These are phyloP conservation scores for Chloebia gouldiae DNA, from an alignment of 2,113 vertebrate genomes.

Conservation along the genomic window DNA sequence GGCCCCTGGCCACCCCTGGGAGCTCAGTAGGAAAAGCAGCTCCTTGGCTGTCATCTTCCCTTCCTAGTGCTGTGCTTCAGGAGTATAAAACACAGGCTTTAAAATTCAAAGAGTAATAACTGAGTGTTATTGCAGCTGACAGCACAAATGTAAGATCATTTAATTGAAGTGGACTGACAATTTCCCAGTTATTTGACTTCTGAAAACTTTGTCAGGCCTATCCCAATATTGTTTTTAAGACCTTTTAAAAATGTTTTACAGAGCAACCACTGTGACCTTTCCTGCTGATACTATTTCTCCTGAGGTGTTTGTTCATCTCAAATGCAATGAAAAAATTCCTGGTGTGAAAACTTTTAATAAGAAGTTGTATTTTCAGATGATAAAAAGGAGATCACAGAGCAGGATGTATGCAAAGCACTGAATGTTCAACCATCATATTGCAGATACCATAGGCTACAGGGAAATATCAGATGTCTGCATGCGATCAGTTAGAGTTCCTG, in stretches of 20 bases:
- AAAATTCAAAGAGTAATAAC: not conserved
- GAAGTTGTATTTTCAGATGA: not conserved
- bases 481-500: not conserved
- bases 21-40: not conserved
- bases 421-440: not conserved
- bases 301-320: slow-evolving; percentile 15
- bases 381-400: not conserved
- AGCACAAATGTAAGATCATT: not conserved
- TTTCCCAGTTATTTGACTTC: not conserved
- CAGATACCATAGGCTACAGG: not conserved
- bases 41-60: not conserved
- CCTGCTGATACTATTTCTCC: not conserved
- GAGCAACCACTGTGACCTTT: slow-evolving; percentile 4
- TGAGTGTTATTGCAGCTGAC: not conserved
- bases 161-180: not conserved
- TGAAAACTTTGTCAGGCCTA: not conserved
- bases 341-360: not conserved
- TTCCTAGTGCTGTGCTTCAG: not conserved
- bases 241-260: not conserved
- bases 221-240: not conserved
- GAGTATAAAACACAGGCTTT: not conserved
- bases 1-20: rapidly evolving
- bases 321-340: slow-evolving; percentile 18
- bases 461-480: not conserved
- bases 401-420: not conserved